Conservation (phyloP, 2,797 vertebrate genomes). For the Antennarius maculatus region DNA sequence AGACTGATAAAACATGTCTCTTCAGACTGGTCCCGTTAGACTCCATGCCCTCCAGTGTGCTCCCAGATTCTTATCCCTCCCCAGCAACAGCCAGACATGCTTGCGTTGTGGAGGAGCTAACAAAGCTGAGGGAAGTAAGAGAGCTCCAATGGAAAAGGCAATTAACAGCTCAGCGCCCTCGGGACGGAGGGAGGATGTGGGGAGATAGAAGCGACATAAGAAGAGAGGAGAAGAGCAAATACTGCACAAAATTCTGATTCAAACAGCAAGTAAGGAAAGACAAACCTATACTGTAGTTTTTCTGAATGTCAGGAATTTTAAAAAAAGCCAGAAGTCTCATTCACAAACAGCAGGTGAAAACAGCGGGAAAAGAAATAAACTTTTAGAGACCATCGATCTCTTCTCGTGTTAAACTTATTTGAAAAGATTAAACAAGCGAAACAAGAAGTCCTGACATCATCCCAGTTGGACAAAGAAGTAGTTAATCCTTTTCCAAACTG, state of each 20-base stretch:
- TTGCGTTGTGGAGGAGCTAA: constrained; percentile 58
- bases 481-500: too few species aligned
- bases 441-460: too few species aligned
- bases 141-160: constrained; percentile 78
- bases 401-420: too few species aligned
- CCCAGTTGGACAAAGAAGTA: too few species aligned
- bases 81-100: constrained; percentile 49
- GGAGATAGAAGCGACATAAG: constrained; percentile 44
- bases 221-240: constrained; percentile 18
- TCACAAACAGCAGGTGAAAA: too few species aligned
- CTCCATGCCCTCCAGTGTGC: constrained; percentile 32
- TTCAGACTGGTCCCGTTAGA: constrained; percentile 34
- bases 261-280: constrained; percentile 35
- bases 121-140: constrained; percentile 70
- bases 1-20: constrained; percentile 53
- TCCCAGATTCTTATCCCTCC: constrained; percentile 61
- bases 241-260: constrained; percentile 30
- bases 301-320: constrained; percentile 38
- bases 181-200: constrained; percentile 54
- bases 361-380: too few species aligned
- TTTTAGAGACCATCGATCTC: too few species aligned
- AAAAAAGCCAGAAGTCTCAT: too few species aligned
- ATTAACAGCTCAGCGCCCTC: constrained; percentile 76
- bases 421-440: too few species aligned
- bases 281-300: constrained; percentile 43